Base-by-base conservation (phyloP, 1,140 invertebrate species). In the Hycleus cichorii region DNA sequence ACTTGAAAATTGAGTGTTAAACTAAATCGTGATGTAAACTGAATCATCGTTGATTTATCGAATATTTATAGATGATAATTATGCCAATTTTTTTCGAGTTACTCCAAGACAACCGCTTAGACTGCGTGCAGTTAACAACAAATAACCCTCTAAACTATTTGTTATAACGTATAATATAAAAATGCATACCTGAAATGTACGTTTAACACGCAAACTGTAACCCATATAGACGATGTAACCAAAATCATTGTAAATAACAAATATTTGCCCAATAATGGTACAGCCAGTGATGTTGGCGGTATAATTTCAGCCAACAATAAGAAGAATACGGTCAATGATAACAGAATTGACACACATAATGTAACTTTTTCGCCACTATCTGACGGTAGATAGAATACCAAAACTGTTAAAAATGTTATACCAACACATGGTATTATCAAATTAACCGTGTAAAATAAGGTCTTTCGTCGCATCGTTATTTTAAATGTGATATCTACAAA, bases 291-390 rank as follows among this genome's bases (percentile, higher is more conserved):
- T 12, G 96, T 98, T 10, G 95, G 95, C 40, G 96, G 96, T 73
- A 98, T 98, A 70, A 98, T 95, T 81, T 97, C 93, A 53, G 93
- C 93, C 68, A 98, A 77, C 61, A 98, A 81, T 71, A 99, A 83
- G 82, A 98, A 98, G 81, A 98, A 98, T 76, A 99, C 95, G 72
- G 95, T 98, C 71, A 99, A 78, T 49, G 96, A 98, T 63, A 99
- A 88, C 60, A 99, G 84, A 77, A 99, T 98, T 68, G 93, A 97
- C 75, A 97, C 97, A 80, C 93, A 97, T 68, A 98, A 83, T 64
- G 94, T 88, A 71, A 89, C 87, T 78, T 97, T 96, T 76, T 97
- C 95, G 11, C 95, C 93, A 4, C 91, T 94, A 76, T 96, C 93
- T 26, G 93, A 95, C 3, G 95, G 95, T 61, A 97, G 73, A 76